A percentile compares a stretch with the other conserved stretches of the same genome.
Evolutionary conservation across 2,797 vertebrate genomes (phyloP).

Genomic region (Eulemur albifrons): DNA sequence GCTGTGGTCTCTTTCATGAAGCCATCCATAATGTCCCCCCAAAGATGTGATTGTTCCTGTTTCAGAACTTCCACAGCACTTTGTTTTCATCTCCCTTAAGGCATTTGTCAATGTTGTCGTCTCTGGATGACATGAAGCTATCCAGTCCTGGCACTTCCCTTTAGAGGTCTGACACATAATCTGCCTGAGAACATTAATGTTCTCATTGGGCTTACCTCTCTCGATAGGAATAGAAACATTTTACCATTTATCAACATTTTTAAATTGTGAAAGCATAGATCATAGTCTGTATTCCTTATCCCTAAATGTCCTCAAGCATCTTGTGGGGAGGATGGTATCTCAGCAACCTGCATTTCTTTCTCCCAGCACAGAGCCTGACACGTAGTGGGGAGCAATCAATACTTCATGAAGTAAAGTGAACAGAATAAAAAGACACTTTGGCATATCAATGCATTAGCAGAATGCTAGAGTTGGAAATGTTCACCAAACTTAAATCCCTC

Average conservation of each 20-base stretch:
- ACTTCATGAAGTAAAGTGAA: neutral
- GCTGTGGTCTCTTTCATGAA: neutral
- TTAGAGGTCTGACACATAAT: neutral
- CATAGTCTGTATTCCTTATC: neutral
- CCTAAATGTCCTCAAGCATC: neutral
- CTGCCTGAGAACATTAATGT: neutral
- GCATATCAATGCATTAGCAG: neutral
- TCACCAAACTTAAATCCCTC: neutral
- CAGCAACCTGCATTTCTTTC: neutral
- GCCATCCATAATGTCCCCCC: neutral
- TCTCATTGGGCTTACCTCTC: neutral
- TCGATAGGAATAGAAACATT: neutral
- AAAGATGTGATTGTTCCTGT: neutral
- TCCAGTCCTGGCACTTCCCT: neutral
- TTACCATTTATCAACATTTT: neutral
- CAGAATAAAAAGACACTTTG: neutral
- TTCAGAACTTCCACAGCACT: neutral
- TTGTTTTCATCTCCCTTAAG: neutral
- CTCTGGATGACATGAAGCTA: neutral
- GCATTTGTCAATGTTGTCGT: neutral
- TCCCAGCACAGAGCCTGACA: neutral
- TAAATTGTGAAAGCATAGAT: neutral
- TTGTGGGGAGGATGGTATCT: neutral
- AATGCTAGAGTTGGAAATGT: neutral
- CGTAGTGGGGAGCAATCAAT: neutral